Evolutionary conservation across 2,113 vertebrate species (phyloP).

Genomic region (Albula glossodonta): DNA sequence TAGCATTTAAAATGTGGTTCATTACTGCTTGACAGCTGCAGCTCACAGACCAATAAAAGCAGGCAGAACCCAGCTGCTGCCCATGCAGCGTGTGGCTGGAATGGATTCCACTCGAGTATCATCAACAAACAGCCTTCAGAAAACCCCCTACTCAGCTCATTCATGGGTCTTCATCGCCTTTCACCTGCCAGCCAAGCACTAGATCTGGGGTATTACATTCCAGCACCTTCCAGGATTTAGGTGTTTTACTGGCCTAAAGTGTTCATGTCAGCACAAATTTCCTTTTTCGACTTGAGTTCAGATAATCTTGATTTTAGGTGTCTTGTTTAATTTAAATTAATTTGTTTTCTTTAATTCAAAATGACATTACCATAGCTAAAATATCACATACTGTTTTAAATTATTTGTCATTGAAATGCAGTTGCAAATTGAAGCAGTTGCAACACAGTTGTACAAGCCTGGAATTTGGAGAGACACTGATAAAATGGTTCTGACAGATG

Average conservation of each 20-base stretch:
- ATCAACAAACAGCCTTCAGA: background rate
- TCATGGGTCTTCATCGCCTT: background rate
- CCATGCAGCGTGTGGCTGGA: background rate
- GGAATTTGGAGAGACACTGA: background rate
- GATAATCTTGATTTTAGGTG: background rate
- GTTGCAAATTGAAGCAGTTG: background rate
- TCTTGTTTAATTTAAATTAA: too few relatives aligned
- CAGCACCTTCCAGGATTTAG: background rate
- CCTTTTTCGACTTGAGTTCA: too few relatives aligned
- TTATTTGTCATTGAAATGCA: background rate
- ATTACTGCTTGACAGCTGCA: background rate
- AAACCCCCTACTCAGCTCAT: background rate
- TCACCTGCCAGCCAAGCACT: background rate
- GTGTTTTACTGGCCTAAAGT: background rate
- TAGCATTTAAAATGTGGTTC: slow-evolving; percentile 1
- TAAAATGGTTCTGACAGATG: background rate
- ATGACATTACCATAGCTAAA: background rate
- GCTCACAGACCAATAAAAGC: background rate
- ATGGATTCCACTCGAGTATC: background rate
- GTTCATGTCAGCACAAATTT: too few relatives aligned
- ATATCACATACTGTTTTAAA: background rate
- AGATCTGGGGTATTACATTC: background rate
- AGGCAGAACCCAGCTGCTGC: background rate
- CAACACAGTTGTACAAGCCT: background rate
- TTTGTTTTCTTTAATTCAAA: background rate